These are phyloP conservation scores for Ephydatia muelleri DNA, from an alignment of 37 sponge, comb jelly and placozoan genomes.

Conservation along the genomic window DNA sequence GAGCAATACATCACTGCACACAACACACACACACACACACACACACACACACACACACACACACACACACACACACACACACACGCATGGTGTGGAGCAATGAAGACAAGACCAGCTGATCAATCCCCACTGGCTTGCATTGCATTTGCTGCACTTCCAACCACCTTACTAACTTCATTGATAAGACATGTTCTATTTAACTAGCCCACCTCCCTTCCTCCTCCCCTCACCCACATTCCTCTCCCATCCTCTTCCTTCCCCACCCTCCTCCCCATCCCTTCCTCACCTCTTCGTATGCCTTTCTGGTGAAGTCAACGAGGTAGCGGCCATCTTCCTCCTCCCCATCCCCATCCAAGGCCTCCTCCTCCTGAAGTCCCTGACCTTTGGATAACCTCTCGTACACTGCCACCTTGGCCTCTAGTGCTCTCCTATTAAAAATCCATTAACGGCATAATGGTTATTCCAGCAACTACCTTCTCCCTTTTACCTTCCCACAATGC, in stretches of 20 bases:
- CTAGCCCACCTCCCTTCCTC: background rate
- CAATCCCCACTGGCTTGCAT: no score
- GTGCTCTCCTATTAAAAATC: constrained; percentile 51
- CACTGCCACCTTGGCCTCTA: constrained; percentile 72
- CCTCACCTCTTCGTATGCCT: constrained; percentile 23
- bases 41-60: no score
- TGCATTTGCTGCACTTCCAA: no score
- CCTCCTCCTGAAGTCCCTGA: background rate
- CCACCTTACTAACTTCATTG: no score
- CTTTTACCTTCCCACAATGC: background rate
- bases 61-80: no score
- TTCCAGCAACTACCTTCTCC: background rate
- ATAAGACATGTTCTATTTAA: background rate
- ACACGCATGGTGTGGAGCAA: no score
- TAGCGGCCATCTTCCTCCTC: constrained; percentile 47
- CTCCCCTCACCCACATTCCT: background rate
- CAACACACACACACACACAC: no score
- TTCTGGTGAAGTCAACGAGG: constrained; percentile 54
- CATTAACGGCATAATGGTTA: no score
- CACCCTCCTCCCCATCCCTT: no score
- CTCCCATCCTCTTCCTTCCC: background rate
- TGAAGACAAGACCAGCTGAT: no score
- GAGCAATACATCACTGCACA: no score
- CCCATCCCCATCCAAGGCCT: constrained; percentile 16
- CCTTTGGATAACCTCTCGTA: constrained; percentile 55